A percentile compares a stretch with the other conserved stretches of the same genome.
These are phyloP conservation scores for Brienomyrus brachyistius DNA, from an alignment of 2,113 vertebrate species.

Conservation along the genomic window DNA sequence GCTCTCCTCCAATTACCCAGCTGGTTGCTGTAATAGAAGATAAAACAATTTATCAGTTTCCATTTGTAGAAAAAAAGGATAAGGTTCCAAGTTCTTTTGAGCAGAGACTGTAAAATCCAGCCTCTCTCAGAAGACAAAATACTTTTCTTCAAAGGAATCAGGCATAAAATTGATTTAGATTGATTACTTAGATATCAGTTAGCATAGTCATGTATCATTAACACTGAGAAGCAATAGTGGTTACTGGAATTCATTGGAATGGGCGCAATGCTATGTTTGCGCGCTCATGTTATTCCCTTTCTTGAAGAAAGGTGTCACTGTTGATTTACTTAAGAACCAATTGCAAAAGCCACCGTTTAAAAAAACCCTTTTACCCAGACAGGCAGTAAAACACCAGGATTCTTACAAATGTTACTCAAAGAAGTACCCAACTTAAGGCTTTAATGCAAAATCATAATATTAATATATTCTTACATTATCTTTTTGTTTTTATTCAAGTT, in stretches of 20 bases:
- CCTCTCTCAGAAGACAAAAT: background rate
- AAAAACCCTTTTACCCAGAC: background rate
- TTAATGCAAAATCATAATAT: background rate
- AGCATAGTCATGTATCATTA: background rate
- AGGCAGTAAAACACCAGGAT: background rate
- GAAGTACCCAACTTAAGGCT: background rate
- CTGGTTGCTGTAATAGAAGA: background rate
- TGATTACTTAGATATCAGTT: background rate
- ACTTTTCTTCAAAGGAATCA: background rate
- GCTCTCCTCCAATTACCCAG: background rate
- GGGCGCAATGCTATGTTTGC: background rate
- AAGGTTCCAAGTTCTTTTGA: background rate
- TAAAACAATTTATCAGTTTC: background rate
- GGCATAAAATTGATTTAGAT: background rate
- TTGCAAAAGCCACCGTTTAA: background rate
- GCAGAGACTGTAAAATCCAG: background rate
- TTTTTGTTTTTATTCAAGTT: background rate
- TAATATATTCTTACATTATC: background rate
- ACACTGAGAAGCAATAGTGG: background rate
- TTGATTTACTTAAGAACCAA: conserved; percentile 57
- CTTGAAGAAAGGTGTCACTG: conserved; percentile 67
- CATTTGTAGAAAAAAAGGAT: background rate
- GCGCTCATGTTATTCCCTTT: conserved; percentile 44
- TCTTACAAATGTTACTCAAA: background rate
- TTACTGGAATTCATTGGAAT: background rate